These are phyloP conservation scores for Microplitis mediator DNA, from an alignment of 1,140 invertebrate genomes.

Conservation along the genomic window DNA sequence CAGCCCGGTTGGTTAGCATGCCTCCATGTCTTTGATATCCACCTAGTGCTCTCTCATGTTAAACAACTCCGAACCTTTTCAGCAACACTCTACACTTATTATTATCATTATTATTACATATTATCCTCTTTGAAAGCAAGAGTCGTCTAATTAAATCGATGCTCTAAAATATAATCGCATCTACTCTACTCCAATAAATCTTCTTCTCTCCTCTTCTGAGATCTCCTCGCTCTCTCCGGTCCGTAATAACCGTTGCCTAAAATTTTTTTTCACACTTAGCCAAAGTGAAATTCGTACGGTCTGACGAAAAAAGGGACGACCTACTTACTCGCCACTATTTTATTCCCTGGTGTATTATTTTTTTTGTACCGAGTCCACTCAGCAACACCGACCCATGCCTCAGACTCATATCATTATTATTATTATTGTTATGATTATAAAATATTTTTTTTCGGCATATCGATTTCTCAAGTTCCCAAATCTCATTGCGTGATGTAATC, in stretches of 20 bases:
- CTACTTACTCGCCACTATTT: slow-evolving; percentile 3
- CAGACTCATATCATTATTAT: too few relatives aligned
- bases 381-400: background rate
- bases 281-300: background rate
- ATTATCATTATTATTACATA: too few relatives aligned
- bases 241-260: too few relatives aligned
- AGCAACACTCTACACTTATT: slow-evolving; percentile 32
- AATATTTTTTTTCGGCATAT: background rate
- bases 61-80: background rate
- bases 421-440: too few relatives aligned
- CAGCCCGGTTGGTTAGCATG: slow-evolving; percentile 34
- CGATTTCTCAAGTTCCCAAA: background rate
- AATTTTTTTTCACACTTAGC: too few relatives aligned
- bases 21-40: background rate
- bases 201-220: too few relatives aligned
- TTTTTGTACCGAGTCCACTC: background rate
- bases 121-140: slow-evolving; percentile 50
- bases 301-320: slow-evolving; percentile 24
- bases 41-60: too few relatives aligned
- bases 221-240: too few relatives aligned
- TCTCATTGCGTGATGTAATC: slow-evolving; percentile 19
- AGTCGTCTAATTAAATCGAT: slow-evolving; percentile 36
- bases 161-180: background rate
- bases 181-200: too few relatives aligned
- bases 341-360: background rate